phyloP scores from a whole-genome alignment of 1,140 invertebrate genomes.

The Cryptotermes secundus region DNA sequence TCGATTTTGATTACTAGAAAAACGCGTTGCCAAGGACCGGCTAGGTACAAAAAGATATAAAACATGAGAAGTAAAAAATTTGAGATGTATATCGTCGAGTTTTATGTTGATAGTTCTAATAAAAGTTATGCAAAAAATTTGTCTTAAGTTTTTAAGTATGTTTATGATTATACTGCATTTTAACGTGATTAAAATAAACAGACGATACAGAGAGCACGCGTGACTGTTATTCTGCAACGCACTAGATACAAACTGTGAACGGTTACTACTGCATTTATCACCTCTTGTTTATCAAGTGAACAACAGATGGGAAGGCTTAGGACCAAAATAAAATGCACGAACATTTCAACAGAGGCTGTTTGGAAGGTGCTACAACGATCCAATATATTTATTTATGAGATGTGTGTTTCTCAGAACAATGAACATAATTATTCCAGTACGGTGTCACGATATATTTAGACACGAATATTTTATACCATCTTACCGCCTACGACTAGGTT shows the following conservation, averaged over 20 bases:
- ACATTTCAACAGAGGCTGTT: neutral
- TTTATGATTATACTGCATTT: neutral
- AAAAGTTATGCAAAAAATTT: neutral
- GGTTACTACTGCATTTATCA: neutral
- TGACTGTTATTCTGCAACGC: neutral
- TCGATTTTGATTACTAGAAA: too few species aligned
- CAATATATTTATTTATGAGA: neutral
- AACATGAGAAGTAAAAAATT: too few species aligned
- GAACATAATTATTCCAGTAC: too few species aligned
- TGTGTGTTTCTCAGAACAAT: neutral
- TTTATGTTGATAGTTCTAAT: neutral
- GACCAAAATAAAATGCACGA: neutral
- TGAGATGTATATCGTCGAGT: too few species aligned
- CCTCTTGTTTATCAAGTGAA: neutral
- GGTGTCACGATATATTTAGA: neutral
- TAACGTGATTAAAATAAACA: neutral
- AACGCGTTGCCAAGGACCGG: too few species aligned
- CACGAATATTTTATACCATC: neutral
- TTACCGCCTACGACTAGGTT: neutral
- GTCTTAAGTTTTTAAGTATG: neutral
- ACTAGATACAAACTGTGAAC: neutral
- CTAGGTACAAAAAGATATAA: too few species aligned
- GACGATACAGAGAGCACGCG: neutral
- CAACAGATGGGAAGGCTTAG: neutral
- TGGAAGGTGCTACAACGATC: neutral